Conservation (phyloP, 2,888 invertebrate species). For the Baronia brevicornis region DNA sequence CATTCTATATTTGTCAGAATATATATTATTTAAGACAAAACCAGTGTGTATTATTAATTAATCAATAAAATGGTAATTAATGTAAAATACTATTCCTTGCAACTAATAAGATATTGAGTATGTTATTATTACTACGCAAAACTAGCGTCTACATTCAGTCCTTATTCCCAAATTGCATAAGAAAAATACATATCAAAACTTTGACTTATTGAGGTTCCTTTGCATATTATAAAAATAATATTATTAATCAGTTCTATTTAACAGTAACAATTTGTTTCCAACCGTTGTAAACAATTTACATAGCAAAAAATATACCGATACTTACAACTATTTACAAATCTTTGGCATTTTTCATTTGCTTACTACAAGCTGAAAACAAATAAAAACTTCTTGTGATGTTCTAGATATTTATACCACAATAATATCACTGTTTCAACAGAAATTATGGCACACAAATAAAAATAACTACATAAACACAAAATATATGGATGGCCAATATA, state of each 20-base stretch:
- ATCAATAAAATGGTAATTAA: conserved; percentile 37
- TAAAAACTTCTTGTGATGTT: conserved; percentile 49
- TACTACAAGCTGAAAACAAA: conserved; percentile 42
- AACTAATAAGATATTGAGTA: conserved; percentile 39
- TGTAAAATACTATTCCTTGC: conserved; percentile 30
- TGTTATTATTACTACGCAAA: conserved; percentile 37
- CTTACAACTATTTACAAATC: conserved; percentile 67
- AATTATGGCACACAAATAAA: conserved; percentile 43
- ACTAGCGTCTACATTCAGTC: conserved; percentile 62
- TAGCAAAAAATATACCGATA: conserved; percentile 43
- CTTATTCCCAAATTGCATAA: conserved; percentile 55
- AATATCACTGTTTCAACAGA: conserved; percentile 20
- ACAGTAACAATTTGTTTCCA: conserved; percentile 75
- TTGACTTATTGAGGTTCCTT: conserved; percentile 54
- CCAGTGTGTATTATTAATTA: conserved; percentile 8
- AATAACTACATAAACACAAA: no score
- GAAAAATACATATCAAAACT: conserved; percentile 52
- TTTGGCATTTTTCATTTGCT: conserved; percentile 64
- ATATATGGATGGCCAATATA: no score
- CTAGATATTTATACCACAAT: conserved; percentile 22
- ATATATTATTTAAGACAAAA: conserved; percentile 10
- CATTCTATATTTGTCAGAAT: conserved; percentile 2
- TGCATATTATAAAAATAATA: conserved; percentile 64
- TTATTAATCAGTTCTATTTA: conserved; percentile 36
- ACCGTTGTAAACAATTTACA: conserved; percentile 39